Evolutionary conservation across 2,888 invertebrate genomes (phyloP), one percentile per base, ranked within the genome.

Genomic region (Chesias legatella): DNA sequence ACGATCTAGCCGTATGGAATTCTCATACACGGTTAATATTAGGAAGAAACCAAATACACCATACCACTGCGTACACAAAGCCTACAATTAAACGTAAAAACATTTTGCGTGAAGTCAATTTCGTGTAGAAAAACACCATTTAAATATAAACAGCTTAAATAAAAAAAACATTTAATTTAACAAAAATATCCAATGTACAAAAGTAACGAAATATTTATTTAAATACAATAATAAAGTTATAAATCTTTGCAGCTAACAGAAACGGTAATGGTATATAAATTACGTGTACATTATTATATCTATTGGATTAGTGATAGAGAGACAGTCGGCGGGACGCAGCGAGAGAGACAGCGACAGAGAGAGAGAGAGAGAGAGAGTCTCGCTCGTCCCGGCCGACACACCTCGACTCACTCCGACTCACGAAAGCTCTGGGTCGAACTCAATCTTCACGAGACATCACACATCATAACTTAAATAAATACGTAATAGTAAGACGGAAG

Each of bases 151-250:
- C 82, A 83, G 79, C 79, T 84, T 81, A 83, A 81, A 83, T 83
- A 79, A 81, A 83, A 76, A 82, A 77, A 72, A 79, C 78, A 33
- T 44, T 78, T 82, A 75, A 78, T 73, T 67, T 80, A 83, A 84
- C 81, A 83, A 83, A 73, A 84, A 83, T n/a, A 71, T 79, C 72
- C 75, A 86, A 85, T 86, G 82, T 86, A 86, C 86, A 85, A 86
- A 83, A 83, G 77, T 84, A 84, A 85, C 83, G 78, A 76, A 77
- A 80, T 73, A 70, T 74, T 69, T 58, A 65, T 63, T 76, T 75
- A 80, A 81, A 83, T 81, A 81, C 70, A 82, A 75, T 80, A 74
- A 70, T 70, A 67, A 17, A 82, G 75, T 80, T 73, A 70, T 70
- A 71, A 78, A 77, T 73, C 71, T 78, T 77, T 71, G 71, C 76